These are phyloP conservation scores for Asarcornis scutulata DNA, from an alignment of 2,113 vertebrate species.

Conservation along the genomic window DNA sequence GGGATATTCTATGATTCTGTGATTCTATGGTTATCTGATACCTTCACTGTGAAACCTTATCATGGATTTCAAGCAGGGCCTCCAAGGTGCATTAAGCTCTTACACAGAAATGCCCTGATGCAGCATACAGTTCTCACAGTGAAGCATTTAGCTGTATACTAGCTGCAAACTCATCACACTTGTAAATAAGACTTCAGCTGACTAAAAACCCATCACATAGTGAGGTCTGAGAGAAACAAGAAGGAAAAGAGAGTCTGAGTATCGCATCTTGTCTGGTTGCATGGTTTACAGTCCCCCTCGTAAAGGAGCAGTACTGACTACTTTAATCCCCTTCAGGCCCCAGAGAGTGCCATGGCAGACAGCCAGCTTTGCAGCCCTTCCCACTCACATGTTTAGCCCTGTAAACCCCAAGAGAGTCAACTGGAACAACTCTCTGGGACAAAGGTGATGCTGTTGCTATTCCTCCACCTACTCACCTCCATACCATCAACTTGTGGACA, in stretches of 20 bases:
- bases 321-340: neutral
- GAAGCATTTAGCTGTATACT: neutral
- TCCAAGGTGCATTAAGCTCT: neutral
- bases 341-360: neutral
- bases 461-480: neutral
- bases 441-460: neutral
- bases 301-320: neutral
- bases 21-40: neutral
- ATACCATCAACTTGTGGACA: neutral
- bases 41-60: neutral
- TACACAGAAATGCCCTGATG: neutral
- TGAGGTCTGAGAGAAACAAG: neutral
- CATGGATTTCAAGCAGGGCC: neutral
- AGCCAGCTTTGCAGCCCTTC: fast-evolving
- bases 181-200: neutral
- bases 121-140: neutral
- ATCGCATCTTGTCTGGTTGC: neutral
- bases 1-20: no score
- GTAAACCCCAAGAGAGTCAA: neutral
- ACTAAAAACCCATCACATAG: neutral
- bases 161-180: neutral
- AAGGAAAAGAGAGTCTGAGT: neutral
- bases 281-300: neutral
- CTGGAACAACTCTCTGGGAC: neutral
- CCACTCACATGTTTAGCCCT: neutral